Evolutionary conservation across 2,888 invertebrate genomes (phyloP).

Genomic region (Formica aserva): DNA sequence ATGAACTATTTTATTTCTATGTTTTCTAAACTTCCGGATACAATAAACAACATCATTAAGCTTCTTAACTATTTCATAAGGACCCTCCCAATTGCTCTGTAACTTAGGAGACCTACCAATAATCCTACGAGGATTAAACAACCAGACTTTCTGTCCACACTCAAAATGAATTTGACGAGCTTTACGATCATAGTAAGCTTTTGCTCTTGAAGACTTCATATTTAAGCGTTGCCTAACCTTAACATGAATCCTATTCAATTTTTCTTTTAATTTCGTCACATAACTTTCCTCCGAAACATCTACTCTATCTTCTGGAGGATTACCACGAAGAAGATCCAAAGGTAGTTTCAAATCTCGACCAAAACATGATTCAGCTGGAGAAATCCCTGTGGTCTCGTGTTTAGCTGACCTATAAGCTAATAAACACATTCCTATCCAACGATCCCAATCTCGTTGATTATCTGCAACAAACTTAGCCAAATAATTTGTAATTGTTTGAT

Average conservation of each 20-base stretch:
- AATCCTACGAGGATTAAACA: not conserved
- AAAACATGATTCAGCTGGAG: too few species aligned
- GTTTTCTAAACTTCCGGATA: too few species aligned
- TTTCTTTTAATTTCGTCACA: conserved; percentile 3
- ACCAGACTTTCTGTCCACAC: not conserved
- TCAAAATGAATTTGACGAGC: not conserved
- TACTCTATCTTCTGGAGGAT: not conserved
- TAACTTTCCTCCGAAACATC: not conserved
- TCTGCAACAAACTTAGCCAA: not conserved
- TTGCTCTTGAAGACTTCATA: too few species aligned
- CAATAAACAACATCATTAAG: too few species aligned
- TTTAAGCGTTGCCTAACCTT: too few species aligned
- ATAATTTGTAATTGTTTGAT: not conserved
- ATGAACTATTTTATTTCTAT: too few species aligned
- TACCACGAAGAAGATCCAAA: not conserved
- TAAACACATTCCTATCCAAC: conserved; percentile 52
- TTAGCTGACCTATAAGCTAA: conserved; percentile 53
- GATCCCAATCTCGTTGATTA: conserved; percentile 43
- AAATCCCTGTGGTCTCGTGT: conserved; percentile 28
- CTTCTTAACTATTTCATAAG: too few species aligned
- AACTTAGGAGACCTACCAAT: not conserved
- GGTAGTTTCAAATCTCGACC: too few species aligned
- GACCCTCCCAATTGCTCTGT: too few species aligned
- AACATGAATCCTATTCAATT: too few species aligned
- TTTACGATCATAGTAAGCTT: too few species aligned